Conservation (phyloP, 2,113 vertebrate genomes). For the Pycnonotus jocosus region DNA sequence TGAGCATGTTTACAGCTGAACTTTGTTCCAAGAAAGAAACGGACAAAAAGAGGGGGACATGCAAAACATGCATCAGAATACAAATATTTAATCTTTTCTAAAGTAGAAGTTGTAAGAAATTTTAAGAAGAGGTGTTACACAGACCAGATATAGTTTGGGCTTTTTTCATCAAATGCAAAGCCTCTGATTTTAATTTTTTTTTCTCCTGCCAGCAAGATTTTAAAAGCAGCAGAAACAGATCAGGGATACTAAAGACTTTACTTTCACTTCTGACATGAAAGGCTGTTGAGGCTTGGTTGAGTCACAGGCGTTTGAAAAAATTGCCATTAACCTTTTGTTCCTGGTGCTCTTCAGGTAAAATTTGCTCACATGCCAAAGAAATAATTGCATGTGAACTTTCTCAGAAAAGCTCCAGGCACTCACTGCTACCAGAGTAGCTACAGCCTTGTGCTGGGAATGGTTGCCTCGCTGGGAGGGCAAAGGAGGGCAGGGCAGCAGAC, state of each 20-base stretch:
- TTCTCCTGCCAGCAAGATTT: background rate
- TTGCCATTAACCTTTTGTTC: conserved; percentile 24
- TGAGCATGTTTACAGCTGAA: background rate
- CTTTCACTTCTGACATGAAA: background rate
- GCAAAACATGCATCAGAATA: background rate
- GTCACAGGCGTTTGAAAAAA: background rate
- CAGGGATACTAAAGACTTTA: background rate
- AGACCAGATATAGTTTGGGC: background rate
- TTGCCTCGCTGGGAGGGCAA: background rate
- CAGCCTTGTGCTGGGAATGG: background rate
- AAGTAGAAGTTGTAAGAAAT: background rate
- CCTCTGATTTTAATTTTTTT: background rate
- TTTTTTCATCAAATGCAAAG: background rate
- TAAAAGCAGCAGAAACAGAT: background rate
- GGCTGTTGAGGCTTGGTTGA: background rate
- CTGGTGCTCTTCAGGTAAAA: background rate
- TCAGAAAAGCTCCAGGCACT: background rate
- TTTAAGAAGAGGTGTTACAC: background rate
- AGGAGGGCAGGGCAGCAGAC: background rate
- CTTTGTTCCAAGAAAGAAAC: background rate
- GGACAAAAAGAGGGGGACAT: background rate
- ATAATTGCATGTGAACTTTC: background rate
- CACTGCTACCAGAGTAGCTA: background rate
- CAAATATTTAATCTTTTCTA: background rate
- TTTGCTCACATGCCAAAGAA: background rate